Evolutionary conservation across 2,888 invertebrate species (phyloP).

Genomic region (Euproctis similis): DNA sequence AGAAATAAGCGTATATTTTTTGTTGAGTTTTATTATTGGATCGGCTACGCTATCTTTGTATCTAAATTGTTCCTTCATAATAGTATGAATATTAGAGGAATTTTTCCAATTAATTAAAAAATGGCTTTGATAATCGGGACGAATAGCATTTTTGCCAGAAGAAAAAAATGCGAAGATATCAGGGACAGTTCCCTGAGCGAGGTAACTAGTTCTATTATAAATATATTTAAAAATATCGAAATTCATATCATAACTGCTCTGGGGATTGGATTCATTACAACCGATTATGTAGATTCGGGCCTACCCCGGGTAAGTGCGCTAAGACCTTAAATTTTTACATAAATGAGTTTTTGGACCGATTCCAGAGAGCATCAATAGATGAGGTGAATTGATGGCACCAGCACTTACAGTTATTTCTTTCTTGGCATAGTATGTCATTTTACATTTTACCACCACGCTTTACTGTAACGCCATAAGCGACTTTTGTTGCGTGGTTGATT

Average conservation of each 20-base stretch:
- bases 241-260: constrained; percentile 14
- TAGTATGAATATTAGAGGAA: constrained; percentile 14
- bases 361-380: constrained; percentile 66
- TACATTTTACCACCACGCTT: constrained; percentile 6
- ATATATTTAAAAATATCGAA: constrained; percentile 61
- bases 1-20: too few relatives aligned
- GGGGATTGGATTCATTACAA: constrained; percentile 41
- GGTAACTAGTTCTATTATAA: constrained; percentile 61
- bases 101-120: constrained; percentile 34
- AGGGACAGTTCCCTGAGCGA: constrained; percentile 62
- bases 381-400: constrained; percentile 61
- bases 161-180: constrained; percentile 62
- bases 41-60: too few relatives aligned
- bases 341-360: constrained; percentile 58
- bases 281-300: constrained; percentile 71
- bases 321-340: too few relatives aligned
- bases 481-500: constrained; percentile 5
- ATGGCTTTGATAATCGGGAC: constrained; percentile 43
- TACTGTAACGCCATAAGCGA: constrained; percentile 15
- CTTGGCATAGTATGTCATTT: constrained; percentile 22
- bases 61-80: constrained; percentile 5
- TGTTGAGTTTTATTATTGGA: too few relatives aligned
- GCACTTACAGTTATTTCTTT: constrained; percentile 65
- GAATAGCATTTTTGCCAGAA: constrained; percentile 28
- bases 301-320: constrained; percentile 64